phyloP scores from a whole-genome alignment of 2,797 vertebrate species.

The Iguana delicatissima region DNA sequence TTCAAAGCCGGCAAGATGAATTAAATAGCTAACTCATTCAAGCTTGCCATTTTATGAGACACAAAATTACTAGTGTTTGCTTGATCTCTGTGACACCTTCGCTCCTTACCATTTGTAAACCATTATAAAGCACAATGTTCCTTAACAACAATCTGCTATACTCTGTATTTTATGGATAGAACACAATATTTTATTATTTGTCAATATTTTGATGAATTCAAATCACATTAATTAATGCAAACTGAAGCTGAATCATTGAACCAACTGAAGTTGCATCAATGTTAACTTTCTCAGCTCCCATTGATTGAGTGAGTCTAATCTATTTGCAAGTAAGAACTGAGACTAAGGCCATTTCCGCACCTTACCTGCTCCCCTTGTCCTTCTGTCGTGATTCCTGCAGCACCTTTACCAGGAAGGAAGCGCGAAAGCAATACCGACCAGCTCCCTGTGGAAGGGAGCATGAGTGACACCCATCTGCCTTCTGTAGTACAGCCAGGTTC shows the following conservation, averaged over 20 bases:
- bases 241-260: neutral
- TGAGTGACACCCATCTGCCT: no score
- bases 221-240: neutral
- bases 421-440: no score
- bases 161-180: slow-evolving; percentile 20
- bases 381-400: no score
- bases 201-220: slow-evolving; percentile 14
- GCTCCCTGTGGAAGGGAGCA: no score
- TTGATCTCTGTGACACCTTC: slow-evolving; percentile 53
- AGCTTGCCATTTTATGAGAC: slow-evolving; percentile 55
- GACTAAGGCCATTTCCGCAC: no score
- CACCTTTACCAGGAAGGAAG: no score
- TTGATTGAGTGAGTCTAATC: no score
- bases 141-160: slow-evolving; percentile 38
- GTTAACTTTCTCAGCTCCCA: no score
- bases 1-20: slow-evolving; percentile 49
- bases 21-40: slow-evolving; percentile 29
- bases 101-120: slow-evolving; percentile 35
- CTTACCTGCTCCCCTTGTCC: no score
- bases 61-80: slow-evolving; percentile 37
- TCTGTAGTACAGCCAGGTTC: no score
- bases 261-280: no score
- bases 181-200: neutral
- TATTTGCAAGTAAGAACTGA: no score
- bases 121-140: slow-evolving; percentile 29